phyloP scores from a whole-genome alignment of 64 coral and sea anemone genomes.

The Dendrophyllia cribrosa region DNA sequence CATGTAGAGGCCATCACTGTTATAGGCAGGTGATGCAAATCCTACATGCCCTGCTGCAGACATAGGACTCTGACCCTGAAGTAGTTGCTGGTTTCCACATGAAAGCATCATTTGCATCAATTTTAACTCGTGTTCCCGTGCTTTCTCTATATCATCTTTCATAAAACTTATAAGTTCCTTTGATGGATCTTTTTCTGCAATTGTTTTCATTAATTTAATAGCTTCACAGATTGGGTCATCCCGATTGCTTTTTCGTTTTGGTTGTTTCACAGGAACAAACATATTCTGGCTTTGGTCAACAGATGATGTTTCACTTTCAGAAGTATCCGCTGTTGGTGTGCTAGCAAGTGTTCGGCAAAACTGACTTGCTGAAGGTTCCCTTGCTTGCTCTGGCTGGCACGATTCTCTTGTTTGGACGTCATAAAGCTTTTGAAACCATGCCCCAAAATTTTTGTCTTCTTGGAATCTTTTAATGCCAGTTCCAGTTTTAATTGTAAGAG shows the following conservation, averaged over 20 bases:
- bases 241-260: conserved; percentile 45
- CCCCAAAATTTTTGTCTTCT: conserved; percentile 61
- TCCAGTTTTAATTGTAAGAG: conserved; percentile 75
- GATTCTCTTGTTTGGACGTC: conserved; percentile 66
- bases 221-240: conserved; percentile 61
- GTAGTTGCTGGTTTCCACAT: conserved; percentile 13
- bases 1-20: neutral
- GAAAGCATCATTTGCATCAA: conserved; percentile 31
- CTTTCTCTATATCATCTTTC: conserved; percentile 70
- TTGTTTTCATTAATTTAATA: conserved; percentile 60
- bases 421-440: conserved; percentile 67
- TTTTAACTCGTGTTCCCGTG: conserved; percentile 37
- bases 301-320: conserved; percentile 37
- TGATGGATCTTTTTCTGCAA: conserved; percentile 65
- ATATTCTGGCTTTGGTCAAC: conserved; percentile 7
- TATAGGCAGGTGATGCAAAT: neutral
- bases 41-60: conserved; percentile 1
- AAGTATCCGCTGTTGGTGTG: conserved; percentile 14
- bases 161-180: conserved; percentile 75
- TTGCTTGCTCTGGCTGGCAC: conserved; percentile 53
- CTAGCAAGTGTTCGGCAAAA: neutral
- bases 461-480: conserved; percentile 71
- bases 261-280: conserved; percentile 4
- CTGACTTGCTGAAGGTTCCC: conserved; percentile 49
- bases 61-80: neutral